Percentiles rank a stretch among this genome's conserved stretches.
Conservation (phyloP, 2,797 vertebrate species). For the Jordanella pulchra region DNA sequence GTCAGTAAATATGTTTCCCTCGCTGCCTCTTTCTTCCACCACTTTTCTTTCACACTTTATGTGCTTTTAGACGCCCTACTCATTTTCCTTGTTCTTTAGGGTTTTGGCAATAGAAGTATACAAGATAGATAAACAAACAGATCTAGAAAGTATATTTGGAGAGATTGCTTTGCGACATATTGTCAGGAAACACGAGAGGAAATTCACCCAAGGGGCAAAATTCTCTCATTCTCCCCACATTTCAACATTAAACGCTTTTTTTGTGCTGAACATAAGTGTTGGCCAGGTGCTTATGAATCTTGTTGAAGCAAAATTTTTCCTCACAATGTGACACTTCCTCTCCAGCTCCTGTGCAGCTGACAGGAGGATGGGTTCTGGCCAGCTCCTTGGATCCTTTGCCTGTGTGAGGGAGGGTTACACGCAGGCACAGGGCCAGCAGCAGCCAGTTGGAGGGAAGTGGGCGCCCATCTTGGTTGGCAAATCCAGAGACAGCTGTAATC, state of each 20-base stretch:
- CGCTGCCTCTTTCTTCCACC: slow-evolving; percentile 55
- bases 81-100: slow-evolving; percentile 18
- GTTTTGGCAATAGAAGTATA: slow-evolving; percentile 15
- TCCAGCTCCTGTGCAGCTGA: slow-evolving; percentile 83
- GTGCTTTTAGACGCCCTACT: slow-evolving; percentile 10
- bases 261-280: slow-evolving; percentile 44
- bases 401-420: slow-evolving; percentile 38
- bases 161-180: slow-evolving; percentile 7
- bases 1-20: slow-evolving; percentile 82
- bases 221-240: slow-evolving; percentile 22
- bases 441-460: slow-evolving; percentile 77
- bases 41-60: slow-evolving; percentile 39
- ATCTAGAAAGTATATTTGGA: background rate
- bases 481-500: slow-evolving; percentile 90
- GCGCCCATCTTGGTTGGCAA: slow-evolving; percentile 84
- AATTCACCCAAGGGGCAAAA: slow-evolving; percentile 48
- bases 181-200: slow-evolving; percentile 26
- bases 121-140: background rate
- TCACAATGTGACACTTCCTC: slow-evolving; percentile 66
- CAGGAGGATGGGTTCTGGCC: slow-evolving; percentile 82
- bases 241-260: slow-evolving; percentile 27
- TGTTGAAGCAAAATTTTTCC: slow-evolving; percentile 25
- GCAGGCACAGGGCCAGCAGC: slow-evolving; percentile 86
- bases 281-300: slow-evolving; percentile 64
- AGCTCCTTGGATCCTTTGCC: slow-evolving; percentile 61